Percentiles rank a stretch among this genome's conserved stretches.
Conservation (phyloP, 2,888 invertebrate genomes). For the Odontocerum albicorne region DNA sequence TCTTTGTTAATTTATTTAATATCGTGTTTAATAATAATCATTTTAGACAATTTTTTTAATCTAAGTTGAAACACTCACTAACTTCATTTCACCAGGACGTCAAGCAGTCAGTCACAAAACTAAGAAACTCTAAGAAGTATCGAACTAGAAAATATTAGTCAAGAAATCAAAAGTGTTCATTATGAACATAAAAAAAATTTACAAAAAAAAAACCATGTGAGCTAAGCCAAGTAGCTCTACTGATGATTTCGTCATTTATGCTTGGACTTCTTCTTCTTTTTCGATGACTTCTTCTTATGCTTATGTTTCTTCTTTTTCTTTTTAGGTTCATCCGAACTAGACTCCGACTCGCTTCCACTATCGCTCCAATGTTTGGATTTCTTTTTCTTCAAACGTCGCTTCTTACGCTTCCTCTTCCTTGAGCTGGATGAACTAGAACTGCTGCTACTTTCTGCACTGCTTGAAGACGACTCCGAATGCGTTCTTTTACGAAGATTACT, state of each 20-base stretch:
- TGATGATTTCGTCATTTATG: conserved; percentile 58
- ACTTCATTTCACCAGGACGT: no score
- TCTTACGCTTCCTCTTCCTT: conserved; percentile 58
- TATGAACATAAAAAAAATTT: no score
- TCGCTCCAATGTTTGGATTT: conserved; percentile 64
- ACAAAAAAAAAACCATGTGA: no score
- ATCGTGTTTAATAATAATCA: no score
- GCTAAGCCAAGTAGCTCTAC: no score
- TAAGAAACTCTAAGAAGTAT: no score
- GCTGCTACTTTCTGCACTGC: conserved; percentile 51
- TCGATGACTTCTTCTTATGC: conserved; percentile 68
- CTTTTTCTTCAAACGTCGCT: conserved; percentile 60
- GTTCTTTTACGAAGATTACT: conserved; percentile 55
- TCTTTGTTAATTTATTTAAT: no score
- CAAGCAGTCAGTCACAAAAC: no score
- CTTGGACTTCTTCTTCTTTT: conserved; percentile 73
- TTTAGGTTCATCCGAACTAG: conserved; percentile 65
- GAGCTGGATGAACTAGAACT: conserved; percentile 53
- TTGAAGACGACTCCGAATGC: conserved; percentile 51
- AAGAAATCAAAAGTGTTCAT: no score
- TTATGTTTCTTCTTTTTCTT: conserved; percentile 70
- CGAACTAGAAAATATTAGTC: no score
- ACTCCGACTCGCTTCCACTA: conserved; percentile 65
- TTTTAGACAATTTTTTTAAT: no score
- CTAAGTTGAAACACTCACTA: no score